Evolutionary conservation across 2,113 vertebrate species (phyloP), one percentile per base, ranked within the genome.

Genomic region (Laterallus jamaicensis): DNA sequence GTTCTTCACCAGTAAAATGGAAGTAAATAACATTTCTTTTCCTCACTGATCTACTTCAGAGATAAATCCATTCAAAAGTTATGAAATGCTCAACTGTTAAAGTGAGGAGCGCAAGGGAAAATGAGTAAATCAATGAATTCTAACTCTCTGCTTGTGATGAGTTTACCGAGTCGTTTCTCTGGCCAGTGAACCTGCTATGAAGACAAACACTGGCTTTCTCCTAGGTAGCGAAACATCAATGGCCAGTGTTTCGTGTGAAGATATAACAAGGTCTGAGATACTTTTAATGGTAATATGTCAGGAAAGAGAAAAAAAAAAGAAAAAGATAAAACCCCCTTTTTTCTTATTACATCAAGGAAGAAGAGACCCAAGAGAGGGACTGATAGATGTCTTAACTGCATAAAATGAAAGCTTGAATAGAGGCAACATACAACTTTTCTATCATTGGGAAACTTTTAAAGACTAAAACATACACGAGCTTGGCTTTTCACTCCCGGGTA

Each of bases 21-120:
- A 91, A 92, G 86, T 94, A 97, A 95, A 96, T 92, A 96, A 76
- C 85, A 86, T 95, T 92, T 87, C 70, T 93, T 93, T 93, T 82
- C 86, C 50, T 89, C 50, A 58, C 44, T 3, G 18, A 74, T 92
- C 50, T 93, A 50, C 92, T 95, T 92, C 67, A 62, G 81, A 85
- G 77, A 93, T 76, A 95, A 94, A 93, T 77, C 62, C 80, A 83
- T 94, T 92, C 83, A 89, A 56, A 93, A 96, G 78, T 92, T 96
- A 89, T 91, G 88, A 96, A 96, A 89, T 60, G n/a, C 40, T 96
- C 88, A 80, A 63, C 74, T 88, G 86, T 80, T 96, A 67, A 92
- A 93, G 40, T 82, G 76, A 74, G 52, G 75, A 95, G 86, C 67
- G 54, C 47, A 40, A 49, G 55, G 37, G 55, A 85, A 80, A 94